A percentile compares a stretch with the other conserved stretches of the same genome.
phyloP scores from a whole-genome alignment of 2,797 vertebrate genomes.

The Galago senegalensis region DNA sequence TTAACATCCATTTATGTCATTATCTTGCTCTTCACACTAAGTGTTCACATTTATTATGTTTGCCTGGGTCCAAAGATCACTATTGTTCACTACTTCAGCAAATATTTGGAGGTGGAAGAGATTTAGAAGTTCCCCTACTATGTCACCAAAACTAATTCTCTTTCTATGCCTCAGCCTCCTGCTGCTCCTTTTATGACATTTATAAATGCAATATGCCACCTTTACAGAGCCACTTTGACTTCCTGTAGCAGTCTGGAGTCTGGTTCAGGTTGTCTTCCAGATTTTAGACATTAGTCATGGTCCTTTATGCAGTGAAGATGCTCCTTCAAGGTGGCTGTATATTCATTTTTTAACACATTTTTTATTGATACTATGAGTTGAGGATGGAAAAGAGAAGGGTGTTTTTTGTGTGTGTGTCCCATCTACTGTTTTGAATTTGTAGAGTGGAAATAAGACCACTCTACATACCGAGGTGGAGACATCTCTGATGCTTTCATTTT shows the following conservation, averaged over 20 bases:
- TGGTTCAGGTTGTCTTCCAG: background rate
- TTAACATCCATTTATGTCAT: background rate
- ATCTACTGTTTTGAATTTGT: background rate
- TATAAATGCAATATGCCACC: background rate
- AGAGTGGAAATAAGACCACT: background rate
- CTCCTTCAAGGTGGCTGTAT: rapidly evolving
- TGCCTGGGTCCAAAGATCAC: background rate
- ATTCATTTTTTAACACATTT: background rate
- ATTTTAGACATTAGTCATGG: background rate
- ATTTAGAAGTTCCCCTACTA: background rate
- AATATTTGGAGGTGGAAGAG: background rate
- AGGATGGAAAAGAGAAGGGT: background rate
- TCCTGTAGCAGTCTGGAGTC: background rate
- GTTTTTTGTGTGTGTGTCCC: background rate
- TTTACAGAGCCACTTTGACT: background rate
- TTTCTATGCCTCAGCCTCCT: background rate
- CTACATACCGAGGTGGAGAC: background rate
- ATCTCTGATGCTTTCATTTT: background rate
- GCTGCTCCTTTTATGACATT: background rate
- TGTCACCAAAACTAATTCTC: background rate
- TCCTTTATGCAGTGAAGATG: background rate
- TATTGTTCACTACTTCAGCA: background rate
- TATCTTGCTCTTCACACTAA: background rate
- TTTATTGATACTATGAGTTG: background rate
- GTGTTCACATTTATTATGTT: background rate